Conservation (phyloP, 2,797 vertebrate genomes). For the Hyperoplus immaculatus region DNA sequence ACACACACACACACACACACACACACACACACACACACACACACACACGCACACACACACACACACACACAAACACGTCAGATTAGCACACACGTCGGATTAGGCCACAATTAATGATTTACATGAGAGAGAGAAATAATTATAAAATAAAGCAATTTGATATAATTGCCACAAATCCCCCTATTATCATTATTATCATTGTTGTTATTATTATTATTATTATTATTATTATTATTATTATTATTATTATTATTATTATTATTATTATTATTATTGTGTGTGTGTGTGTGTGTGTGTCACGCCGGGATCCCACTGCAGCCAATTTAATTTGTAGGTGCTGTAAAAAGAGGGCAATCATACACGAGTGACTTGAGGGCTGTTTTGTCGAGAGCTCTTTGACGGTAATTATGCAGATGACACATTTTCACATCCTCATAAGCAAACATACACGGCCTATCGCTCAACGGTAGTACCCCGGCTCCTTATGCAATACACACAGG, state of each 20-base stretch:
- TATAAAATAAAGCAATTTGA: not conserved
- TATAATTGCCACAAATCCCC: not conserved
- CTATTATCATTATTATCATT: slow-evolving; percentile 18
- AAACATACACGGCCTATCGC: slow-evolving; percentile 80
- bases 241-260: slow-evolving; percentile 33
- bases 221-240: slow-evolving; percentile 32
- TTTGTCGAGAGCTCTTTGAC: slow-evolving; percentile 76
- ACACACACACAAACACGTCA: slow-evolving; percentile 6
- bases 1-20: slow-evolving; percentile 22
- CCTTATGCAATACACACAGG: slow-evolving; percentile 81
- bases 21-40: slow-evolving; percentile 4
- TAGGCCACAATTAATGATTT: slow-evolving; percentile 17
- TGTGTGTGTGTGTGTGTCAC: too few species aligned
- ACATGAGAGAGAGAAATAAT: too few species aligned
- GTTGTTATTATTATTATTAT: slow-evolving; percentile 31
- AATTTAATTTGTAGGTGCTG: slow-evolving; percentile 66
- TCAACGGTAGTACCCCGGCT: slow-evolving; percentile 66
- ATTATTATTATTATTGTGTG: slow-evolving; percentile 13
- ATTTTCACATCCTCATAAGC: slow-evolving; percentile 80
- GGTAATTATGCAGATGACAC: slow-evolving; percentile 86
- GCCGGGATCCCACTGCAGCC: slow-evolving; percentile 28
- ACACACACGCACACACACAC: slow-evolving; percentile 10
- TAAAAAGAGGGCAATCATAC: slow-evolving; percentile 73
- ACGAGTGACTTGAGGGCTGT: slow-evolving; percentile 76
- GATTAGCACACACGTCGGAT: not conserved